Evolutionary conservation across 2,888 invertebrate genomes (phyloP), one percentile per base, ranked within the genome.

Genomic region (Trichogramma dendrolimi): DNA sequence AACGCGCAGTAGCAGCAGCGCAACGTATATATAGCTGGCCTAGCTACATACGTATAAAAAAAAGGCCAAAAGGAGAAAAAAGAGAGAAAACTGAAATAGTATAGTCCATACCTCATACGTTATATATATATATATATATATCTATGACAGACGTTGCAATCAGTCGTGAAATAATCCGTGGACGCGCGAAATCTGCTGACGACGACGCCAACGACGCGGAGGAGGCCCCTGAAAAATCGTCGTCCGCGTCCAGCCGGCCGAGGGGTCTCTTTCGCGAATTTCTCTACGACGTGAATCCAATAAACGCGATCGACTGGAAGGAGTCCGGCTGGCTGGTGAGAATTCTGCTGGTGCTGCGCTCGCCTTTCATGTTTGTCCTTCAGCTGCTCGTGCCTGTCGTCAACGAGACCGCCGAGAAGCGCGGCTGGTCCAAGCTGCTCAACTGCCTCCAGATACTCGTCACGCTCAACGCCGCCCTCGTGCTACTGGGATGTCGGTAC

Each of bases 371-470:
- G 67, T 67, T 86, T 14, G 1, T 82, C 0, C 76, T 87, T 6
- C 81, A 81, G 53, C 69, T 86, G 6, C 80, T 85, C 2, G 79
- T 85, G 42, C 86, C 87, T 0, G 79, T 84, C 6, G 84, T 86
- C 11, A 83, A 84, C 67, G 76, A 80, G 63, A 77, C 78, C 7
- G 77, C 80, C 4, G 77, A 76, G 60, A 80, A 79, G 62, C 74
- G 81, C 62, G 84, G 84, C 56, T 87, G 87, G 87, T 84, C 83
- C 62, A 81, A 84, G 69, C 74, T 83, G 50, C 75, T 87, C 11
- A 83, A 84, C 67, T 78, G 81, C 47, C 64, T 84, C 4, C 85
- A 86, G 68, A 75, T 83, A 55, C 71, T 82, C 43, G 69, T 81
- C 8, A 79, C 82, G 14, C 85, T 84, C 27, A 63, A 79, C 11